phyloP scores from a whole-genome alignment of 2,797 vertebrate species.

The Acanthurus lineatus region DNA sequence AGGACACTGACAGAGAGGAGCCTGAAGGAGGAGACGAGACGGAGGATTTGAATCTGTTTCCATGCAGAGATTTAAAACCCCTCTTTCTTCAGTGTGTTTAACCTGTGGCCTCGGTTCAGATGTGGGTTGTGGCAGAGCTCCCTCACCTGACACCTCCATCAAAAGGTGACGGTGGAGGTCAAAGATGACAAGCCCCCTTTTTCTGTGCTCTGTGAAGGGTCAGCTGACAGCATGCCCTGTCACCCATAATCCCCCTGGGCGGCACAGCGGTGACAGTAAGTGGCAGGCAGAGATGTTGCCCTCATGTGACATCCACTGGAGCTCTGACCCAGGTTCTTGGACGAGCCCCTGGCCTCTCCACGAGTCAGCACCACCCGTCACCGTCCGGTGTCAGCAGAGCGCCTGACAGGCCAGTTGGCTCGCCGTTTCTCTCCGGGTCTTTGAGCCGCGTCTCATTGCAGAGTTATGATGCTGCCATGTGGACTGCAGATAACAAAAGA shows the following conservation, averaged over 20 bases:
- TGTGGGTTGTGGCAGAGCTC: neutral
- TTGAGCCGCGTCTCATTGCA: constrained; percentile 7
- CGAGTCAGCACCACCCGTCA: constrained; percentile 68
- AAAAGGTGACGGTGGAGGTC: constrained; percentile 61
- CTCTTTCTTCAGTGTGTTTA: neutral
- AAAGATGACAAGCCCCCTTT: constrained; percentile 28
- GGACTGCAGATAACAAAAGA: constrained; percentile 10
- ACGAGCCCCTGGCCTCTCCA: constrained; percentile 43
- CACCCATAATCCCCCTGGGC: constrained; percentile 38
- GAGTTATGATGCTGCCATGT: constrained; percentile 7
- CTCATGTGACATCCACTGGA: constrained; percentile 63
- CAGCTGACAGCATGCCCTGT: constrained; percentile 45
- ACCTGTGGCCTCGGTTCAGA: constrained; percentile 7
- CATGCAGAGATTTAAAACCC: constrained; percentile 5
- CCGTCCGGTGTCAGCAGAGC: constrained; percentile 59
- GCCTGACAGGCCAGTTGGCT: constrained; percentile 46
- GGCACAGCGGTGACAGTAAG: constrained; percentile 59
- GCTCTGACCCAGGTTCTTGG: constrained; percentile 58
- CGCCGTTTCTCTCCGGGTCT: constrained; percentile 4
- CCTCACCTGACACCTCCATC: constrained; percentile 55
- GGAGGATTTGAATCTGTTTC: neutral
- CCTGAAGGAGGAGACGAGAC: neutral
- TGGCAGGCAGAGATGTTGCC: constrained; percentile 62
- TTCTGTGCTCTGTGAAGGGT: constrained; percentile 2
- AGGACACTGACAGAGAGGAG: constrained; percentile 18